A percentile compares a stretch with the other conserved stretches of the same genome.
Evolutionary conservation across 2,888 invertebrate genomes (phyloP).

Genomic region (Hirtodrosophila histrioides): DNA sequence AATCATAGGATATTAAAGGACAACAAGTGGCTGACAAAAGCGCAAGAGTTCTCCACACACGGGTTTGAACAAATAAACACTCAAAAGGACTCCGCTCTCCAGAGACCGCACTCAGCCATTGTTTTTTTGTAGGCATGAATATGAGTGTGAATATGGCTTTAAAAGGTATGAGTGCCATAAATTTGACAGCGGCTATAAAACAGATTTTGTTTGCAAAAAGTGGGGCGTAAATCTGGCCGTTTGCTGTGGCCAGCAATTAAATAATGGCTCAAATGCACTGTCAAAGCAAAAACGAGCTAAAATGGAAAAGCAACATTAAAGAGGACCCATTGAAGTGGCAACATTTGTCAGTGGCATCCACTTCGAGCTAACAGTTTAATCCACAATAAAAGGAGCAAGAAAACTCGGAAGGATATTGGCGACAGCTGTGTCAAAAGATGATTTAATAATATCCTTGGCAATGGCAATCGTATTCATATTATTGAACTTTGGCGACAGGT

Average conservation of each 20-base stretch:
- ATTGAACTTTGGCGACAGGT: constrained; percentile 43
- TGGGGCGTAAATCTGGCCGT: constrained; percentile 33
- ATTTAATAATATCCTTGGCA: constrained; percentile 57
- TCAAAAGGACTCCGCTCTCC: constrained; percentile 24
- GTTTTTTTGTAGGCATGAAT: constrained; percentile 26
- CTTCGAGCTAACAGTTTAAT: constrained; percentile 18
- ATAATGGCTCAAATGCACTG: constrained; percentile 36
- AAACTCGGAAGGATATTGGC: constrained; percentile 43
- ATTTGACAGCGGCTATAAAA: constrained; percentile 53
- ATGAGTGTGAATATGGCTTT: constrained; percentile 30
- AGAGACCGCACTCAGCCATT: constrained; percentile 24
- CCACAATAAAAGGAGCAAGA: neutral
- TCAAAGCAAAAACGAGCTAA: constrained; percentile 9
- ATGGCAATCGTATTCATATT: constrained; percentile 47
- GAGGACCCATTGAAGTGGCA: constrained; percentile 37
- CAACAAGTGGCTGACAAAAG: constrained; percentile 62
- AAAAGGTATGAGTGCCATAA: constrained; percentile 52
- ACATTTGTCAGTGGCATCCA: constrained; percentile 51
- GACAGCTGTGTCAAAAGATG: constrained; percentile 62
- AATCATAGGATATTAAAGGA: constrained; percentile 47
- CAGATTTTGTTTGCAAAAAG: constrained; percentile 13
- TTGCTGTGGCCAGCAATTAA: constrained; percentile 59
- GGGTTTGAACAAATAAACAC: constrained; percentile 32
- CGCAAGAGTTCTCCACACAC: constrained; percentile 30
- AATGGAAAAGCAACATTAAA: constrained; percentile 15